Evolutionary conservation across 2,797 vertebrate species (phyloP), one percentile per base, ranked within the genome.

Genomic region (Dendrocincla tyrannina): DNA sequence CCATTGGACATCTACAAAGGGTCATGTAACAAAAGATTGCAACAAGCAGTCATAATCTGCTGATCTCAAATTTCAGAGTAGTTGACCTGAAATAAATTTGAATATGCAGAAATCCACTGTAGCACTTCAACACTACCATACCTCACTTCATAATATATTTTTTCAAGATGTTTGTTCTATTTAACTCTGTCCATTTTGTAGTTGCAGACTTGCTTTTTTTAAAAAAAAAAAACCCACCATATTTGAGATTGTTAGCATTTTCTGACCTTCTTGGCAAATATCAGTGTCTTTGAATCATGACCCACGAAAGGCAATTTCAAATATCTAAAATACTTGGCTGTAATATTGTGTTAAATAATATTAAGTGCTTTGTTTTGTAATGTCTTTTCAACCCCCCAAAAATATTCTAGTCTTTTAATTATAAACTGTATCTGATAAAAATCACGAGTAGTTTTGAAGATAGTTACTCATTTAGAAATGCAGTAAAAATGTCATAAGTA

Each of bases 341-440:
- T 96, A 87, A 76, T 88, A 95, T 66, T 96, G 94, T 92, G 39
- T 96, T 96, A 72, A 93, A 2, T 91, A 93, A 91, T 95, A 84
- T 87, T 78, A 93, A 97, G 62, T 96, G 78, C 74, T 97, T 96
- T 91, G 88, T 97, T 98, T 98, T 98, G 93, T 97, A 97, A 94
- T 89, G 67, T 96, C 85, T 96, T 97, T 96, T 97, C 82, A 95
- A 94, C 67, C 81, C 92, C 66, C 83, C 92, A 67, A 95, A 95
- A 80, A 81, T 63, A 78, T 97, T 93, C 85, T 96, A 82, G 93
- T 87, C 59, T 95, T 96, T 89, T 78, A 95, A 93, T 68, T 94
- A 97, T 93, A 95, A 95, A 96, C 56, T 78, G 10, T 85, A 60
- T 96, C 96, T 96, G 80, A 94, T 95, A 95, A 95, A 96, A 97